A percentile compares a stretch with the other conserved stretches of the same genome.
Evolutionary conservation across 2,113 vertebrate genomes (phyloP).

Genomic region (Rhabdomys dilectus): DNA sequence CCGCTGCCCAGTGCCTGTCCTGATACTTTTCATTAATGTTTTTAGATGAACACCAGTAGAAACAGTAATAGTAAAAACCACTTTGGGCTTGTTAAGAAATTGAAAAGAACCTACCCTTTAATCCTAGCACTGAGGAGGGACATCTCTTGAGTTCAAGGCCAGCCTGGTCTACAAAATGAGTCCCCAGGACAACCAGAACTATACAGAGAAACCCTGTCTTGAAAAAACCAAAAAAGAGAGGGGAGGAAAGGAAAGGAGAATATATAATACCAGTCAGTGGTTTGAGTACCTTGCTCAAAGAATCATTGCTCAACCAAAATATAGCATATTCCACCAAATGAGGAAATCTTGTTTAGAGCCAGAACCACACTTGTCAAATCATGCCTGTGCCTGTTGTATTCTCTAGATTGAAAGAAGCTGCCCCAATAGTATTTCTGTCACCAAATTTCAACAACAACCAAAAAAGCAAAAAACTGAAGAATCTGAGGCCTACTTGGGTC

Average conservation of each 20-base stretch:
- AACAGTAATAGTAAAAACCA: not conserved
- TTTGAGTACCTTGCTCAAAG: not conserved
- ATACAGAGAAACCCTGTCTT: not conserved
- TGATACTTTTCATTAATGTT: not conserved
- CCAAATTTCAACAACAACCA: not conserved
- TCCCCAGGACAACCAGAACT: not conserved
- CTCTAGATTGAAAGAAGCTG: not conserved
- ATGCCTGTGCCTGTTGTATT: not conserved
- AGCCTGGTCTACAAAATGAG: not conserved
- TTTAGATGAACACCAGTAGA: not conserved
- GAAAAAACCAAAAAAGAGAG: not conserved
- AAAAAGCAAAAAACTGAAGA: not conserved
- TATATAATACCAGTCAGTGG: not conserved
- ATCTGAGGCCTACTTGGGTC: not conserved
- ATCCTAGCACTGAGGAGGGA: not conserved
- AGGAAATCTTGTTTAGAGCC: conserved; percentile 17
- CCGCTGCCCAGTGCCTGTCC: not conserved
- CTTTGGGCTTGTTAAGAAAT: not conserved
- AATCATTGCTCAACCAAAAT: not conserved
- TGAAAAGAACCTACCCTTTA: not conserved
- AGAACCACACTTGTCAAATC: not conserved
- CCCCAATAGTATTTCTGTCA: not conserved
- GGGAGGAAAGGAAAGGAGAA: no score
- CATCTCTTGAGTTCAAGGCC: not conserved
- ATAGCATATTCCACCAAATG: not conserved